Conservation (phyloP, 2,888 invertebrate species). For the Serrognathus titanus region DNA sequence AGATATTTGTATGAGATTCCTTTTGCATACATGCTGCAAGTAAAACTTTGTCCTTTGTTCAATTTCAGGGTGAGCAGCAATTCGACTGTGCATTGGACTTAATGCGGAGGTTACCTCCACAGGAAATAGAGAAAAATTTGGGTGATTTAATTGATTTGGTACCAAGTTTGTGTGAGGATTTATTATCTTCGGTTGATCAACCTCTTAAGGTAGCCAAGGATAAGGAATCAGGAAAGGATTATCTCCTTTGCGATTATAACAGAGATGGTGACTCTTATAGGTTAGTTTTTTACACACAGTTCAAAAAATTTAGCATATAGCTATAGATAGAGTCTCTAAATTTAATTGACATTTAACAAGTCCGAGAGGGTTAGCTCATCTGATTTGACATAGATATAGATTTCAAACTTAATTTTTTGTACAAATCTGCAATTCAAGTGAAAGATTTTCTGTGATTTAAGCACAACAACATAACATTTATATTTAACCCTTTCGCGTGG, state of each 20-base stretch:
- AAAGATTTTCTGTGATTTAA: too few relatives aligned
- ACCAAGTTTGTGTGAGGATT: conserved; percentile 92
- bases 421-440: too few relatives aligned
- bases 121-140: conserved; percentile 98
- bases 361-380: not conserved
- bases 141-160: conserved; percentile 97
- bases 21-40: not conserved
- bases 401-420: too few relatives aligned
- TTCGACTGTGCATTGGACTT: conserved; percentile 98
- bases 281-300: conserved; percentile 40
- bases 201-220: conserved; percentile 97
- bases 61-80: conserved; percentile 81
- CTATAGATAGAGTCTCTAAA: too few relatives aligned
- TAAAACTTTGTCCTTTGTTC: too few relatives aligned
- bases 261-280: conserved; percentile 98
- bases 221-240: conserved; percentile 93
- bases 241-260: conserved; percentile 97
- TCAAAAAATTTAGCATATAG: not conserved
- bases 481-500: too few relatives aligned
- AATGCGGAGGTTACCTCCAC: conserved; percentile 98
- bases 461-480: too few relatives aligned
- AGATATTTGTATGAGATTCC: not conserved
- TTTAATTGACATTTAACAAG: not conserved
- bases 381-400: not conserved
- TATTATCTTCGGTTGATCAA: conserved; percentile 96